Percentiles rank a stretch among this genome's conserved stretches.
Conservation (phyloP, 1,140 invertebrate genomes). For the Drosophila quadrilineata region DNA sequence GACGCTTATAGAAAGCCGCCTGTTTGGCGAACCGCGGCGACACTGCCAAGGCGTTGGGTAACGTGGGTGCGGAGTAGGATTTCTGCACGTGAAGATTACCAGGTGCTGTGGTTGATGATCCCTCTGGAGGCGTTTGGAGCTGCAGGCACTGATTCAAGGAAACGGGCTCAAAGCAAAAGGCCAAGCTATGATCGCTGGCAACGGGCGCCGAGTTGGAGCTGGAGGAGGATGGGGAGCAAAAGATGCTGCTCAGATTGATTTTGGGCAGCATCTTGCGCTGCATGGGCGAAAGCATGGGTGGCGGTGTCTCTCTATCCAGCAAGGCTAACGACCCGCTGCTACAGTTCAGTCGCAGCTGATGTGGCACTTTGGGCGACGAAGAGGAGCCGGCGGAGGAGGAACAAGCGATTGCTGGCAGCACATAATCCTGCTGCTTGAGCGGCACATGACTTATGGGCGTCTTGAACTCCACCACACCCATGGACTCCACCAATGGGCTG, state of each 20-base stretch:
- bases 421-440: conserved; percentile 50
- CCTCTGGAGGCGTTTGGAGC: conserved; percentile 34
- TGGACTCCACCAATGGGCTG: conserved; percentile 29
- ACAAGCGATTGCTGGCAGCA: conserved; percentile 25
- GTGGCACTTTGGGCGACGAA: conserved; percentile 31
- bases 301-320: conserved; percentile 49
- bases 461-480: conserved; percentile 70
- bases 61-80: conserved; percentile 75
- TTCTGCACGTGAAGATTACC: conserved; percentile 65
- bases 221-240: too few species aligned
- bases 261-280: conserved; percentile 69
- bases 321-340: neutral
- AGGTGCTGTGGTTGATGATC: neutral
- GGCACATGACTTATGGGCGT: conserved; percentile 61
- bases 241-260: conserved; percentile 74
- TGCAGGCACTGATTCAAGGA: conserved; percentile 36
- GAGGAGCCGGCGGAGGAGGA: neutral
- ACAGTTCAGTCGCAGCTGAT: conserved; percentile 49
- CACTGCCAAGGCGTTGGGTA: conserved; percentile 69
- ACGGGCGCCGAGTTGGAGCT: conserved; percentile 61
- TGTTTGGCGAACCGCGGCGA: conserved; percentile 77
- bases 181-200: conserved; percentile 45
- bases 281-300: conserved; percentile 36
- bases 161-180: conserved; percentile 64
- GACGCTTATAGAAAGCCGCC: conserved; percentile 71